Percentiles rank a stretch among this genome's conserved stretches.
Conservation (phyloP, 2,888 invertebrate species). For the Hecatera dysodea region DNA sequence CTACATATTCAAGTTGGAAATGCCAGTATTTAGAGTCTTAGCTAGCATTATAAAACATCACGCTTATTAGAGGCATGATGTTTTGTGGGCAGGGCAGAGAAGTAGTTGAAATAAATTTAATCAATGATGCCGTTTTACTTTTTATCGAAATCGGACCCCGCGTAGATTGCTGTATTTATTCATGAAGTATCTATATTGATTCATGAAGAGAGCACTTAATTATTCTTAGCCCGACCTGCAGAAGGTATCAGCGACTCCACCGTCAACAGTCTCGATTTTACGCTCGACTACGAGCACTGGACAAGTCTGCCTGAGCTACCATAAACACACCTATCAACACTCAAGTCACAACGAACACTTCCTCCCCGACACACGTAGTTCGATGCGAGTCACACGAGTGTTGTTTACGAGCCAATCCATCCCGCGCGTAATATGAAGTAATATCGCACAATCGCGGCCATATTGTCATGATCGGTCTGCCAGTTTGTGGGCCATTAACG, state of each 20-base stretch:
- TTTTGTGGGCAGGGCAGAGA: neutral
- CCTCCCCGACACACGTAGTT: neutral
- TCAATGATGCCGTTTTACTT: too few relatives aligned
- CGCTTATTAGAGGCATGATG: too few relatives aligned
- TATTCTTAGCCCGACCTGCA: neutral
- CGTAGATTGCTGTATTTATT: too few relatives aligned
- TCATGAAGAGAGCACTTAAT: too few relatives aligned
- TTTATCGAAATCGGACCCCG: too few relatives aligned
- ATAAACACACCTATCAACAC: conserved; percentile 13
- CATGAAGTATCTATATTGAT: too few relatives aligned
- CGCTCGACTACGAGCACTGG: neutral
- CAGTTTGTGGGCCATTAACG: conserved; percentile 42
- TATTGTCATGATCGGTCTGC: conserved; percentile 29
- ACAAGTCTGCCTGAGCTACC: neutral
- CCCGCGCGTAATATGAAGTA: conserved; percentile 3
- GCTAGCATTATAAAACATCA: neutral
- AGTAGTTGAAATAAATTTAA: neutral
- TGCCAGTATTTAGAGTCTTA: neutral
- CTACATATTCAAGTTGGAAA: neutral
- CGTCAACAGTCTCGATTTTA: too few relatives aligned
- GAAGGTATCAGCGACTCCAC: too few relatives aligned
- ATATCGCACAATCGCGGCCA: conserved; percentile 26
- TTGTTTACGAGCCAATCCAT: conserved; percentile 39
- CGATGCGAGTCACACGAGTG: conserved; percentile 15
- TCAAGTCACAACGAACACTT: conserved; percentile 1